Percentiles rank a stretch among this genome's conserved stretches.
phyloP scores from a whole-genome alignment of 2,888 invertebrate genomes.

The Aelia acuminata region DNA sequence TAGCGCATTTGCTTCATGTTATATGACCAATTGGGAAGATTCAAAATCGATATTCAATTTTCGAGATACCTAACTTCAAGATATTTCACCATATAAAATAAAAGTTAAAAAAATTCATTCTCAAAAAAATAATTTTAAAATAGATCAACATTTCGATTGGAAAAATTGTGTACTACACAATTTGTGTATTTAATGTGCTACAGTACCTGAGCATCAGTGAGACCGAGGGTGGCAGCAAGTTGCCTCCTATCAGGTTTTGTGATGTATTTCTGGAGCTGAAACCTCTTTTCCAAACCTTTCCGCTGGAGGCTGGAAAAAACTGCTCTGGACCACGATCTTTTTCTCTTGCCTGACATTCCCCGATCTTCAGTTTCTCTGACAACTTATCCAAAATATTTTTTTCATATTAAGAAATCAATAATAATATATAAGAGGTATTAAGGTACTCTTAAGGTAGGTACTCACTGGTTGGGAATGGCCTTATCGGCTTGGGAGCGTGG shows the following conservation, averaged over 20 bases:
- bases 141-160: no score
- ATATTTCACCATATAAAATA: no score
- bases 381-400: constrained; percentile 41
- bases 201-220: constrained; percentile 93
- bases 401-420: background rate
- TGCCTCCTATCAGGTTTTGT: constrained; percentile 95
- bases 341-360: constrained; percentile 74
- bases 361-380: constrained; percentile 62
- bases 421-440: background rate
- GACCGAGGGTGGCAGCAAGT: constrained; percentile 89
- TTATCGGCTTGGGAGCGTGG: constrained; percentile 66
- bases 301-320: constrained; percentile 95
- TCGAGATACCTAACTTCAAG: no score
- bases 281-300: constrained; percentile 93
- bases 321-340: constrained; percentile 94
- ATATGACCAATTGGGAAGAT: no score
- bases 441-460: no score
- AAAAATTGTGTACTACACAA: no score
- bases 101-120: no score
- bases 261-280: constrained; percentile 95
- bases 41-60: no score
- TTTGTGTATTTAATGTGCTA: constrained; percentile 14
- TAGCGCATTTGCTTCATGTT: no score
- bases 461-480: constrained; percentile 66
- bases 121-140: no score